Evolutionary conservation across 2,888 invertebrate genomes (phyloP).

Genomic region (Zele albiditarsus): DNA sequence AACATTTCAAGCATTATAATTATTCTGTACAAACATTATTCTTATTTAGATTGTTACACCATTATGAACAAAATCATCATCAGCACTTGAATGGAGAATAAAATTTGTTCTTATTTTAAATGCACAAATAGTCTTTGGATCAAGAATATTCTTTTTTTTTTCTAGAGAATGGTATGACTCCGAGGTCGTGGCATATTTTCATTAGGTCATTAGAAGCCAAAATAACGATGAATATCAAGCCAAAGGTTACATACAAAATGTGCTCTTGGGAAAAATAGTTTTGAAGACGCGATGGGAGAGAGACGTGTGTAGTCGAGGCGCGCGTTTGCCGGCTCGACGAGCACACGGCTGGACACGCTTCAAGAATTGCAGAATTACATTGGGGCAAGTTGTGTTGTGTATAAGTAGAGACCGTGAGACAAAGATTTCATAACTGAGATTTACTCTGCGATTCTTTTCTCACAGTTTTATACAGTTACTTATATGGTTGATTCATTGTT

Average conservation of each 20-base stretch:
- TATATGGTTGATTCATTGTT: constrained; percentile 8
- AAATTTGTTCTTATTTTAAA: too few species aligned
- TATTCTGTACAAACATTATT: too few species aligned
- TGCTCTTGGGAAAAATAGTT: constrained; percentile 4
- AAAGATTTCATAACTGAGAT: constrained; percentile 34
- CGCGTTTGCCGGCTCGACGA: constrained; percentile 50
- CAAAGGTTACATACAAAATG: background rate
- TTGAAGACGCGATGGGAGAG: background rate
- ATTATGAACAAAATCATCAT: too few species aligned
- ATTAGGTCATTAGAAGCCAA: too few species aligned
- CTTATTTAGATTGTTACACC: too few species aligned
- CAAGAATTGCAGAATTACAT: constrained; percentile 37
- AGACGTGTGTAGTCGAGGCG: background rate
- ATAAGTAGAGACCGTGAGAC: constrained; percentile 47
- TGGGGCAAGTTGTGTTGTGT: constrained; percentile 10
- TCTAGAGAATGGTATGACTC: too few species aligned
- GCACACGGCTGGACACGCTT: constrained; percentile 48
- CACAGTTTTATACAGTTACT: background rate
- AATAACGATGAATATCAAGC: too few species aligned
- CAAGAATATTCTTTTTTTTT: too few species aligned
- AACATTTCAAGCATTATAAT: too few species aligned
- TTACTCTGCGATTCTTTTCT: background rate
- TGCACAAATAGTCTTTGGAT: too few species aligned
- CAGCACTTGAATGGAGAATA: too few species aligned
- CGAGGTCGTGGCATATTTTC: too few species aligned